Evolutionary conservation across 2,113 vertebrate species (phyloP), one percentile per base, ranked within the genome.

Genomic region (Melanotaenia duboulayi): DNA sequence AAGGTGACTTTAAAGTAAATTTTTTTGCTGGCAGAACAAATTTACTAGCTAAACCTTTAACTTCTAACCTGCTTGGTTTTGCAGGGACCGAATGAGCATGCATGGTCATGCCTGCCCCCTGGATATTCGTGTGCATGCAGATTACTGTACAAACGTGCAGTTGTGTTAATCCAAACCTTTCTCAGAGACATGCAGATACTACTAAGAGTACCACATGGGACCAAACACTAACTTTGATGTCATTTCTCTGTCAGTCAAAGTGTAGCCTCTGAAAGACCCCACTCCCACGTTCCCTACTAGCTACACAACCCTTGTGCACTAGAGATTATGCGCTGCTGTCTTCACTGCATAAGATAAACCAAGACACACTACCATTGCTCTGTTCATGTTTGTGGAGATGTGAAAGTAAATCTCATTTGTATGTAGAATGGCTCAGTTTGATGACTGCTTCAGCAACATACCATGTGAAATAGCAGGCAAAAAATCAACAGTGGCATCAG

Each of bases 1-100:
- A 84, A 88, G 77, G 87, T 88, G 81, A 88, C 85, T 73, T 74
- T 79, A 76, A 72, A 57, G 59, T 55, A n/a, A 62, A 46, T 61
- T 82, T 68, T 35, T 78, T 46, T 22, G 19, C 58, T 24, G 48
- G 46, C 37, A n/a, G 56, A 76, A 73, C 54, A 74, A 59, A 57
- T 85, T 85, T 82, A 75, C 64, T 77, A 75, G 52, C 76, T 51
- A 71, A 64, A 65, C 61, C 13, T 85, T 85, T 80, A 72, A 88
- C 79, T 78, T 81, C 56, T 44, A 72, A 83, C 76, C 62, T 6
- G 37, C 46, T 52, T 48, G 71, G 10, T 63, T 65, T 67, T 67
- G 57, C 57, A 23, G 25, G 25, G 65, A 42, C 39, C n/a, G 65
- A 59, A 39, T 39, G 32, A 75, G 20, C 11, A 7, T 69, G 46